Conservation (phyloP, 1,140 invertebrate species). For the Drosophila subpulchrella region DNA sequence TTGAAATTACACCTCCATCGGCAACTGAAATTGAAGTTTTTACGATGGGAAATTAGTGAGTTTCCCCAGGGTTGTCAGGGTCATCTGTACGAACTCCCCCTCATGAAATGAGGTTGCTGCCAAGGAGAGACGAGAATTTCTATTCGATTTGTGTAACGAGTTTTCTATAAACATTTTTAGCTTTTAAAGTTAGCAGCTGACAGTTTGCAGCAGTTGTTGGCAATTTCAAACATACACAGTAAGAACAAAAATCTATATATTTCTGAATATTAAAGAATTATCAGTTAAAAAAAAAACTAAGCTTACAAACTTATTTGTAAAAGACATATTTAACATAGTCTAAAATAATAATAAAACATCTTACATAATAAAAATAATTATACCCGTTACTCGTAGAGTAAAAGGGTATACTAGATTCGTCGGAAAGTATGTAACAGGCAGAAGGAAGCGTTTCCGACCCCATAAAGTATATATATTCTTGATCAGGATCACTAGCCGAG, state of each 20-base stretch:
- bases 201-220: constrained; percentile 50
- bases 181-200: constrained; percentile 79
- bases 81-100: constrained; percentile 28
- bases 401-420: no score
- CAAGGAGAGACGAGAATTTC: constrained; percentile 53
- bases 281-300: no score
- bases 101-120: constrained; percentile 45
- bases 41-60: constrained; percentile 57
- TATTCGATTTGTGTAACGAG: constrained; percentile 81
- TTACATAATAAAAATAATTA: no score
- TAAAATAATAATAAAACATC: no score
- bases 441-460: no score
- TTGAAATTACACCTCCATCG: constrained; percentile 45
- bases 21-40: constrained; percentile 51
- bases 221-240: constrained; percentile 21
- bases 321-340: no score
- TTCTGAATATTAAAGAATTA: no score
- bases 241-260: constrained; percentile 6
- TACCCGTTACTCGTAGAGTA: no score
- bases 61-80: constrained; percentile 32
- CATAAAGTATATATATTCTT: no score
- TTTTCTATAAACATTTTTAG: constrained; percentile 81
- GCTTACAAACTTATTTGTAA: no score
- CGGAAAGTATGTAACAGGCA: no score
- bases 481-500: no score